Evolutionary conservation across 1,140 invertebrate genomes (phyloP).

Genomic region (Portunus trituberculatus): DNA sequence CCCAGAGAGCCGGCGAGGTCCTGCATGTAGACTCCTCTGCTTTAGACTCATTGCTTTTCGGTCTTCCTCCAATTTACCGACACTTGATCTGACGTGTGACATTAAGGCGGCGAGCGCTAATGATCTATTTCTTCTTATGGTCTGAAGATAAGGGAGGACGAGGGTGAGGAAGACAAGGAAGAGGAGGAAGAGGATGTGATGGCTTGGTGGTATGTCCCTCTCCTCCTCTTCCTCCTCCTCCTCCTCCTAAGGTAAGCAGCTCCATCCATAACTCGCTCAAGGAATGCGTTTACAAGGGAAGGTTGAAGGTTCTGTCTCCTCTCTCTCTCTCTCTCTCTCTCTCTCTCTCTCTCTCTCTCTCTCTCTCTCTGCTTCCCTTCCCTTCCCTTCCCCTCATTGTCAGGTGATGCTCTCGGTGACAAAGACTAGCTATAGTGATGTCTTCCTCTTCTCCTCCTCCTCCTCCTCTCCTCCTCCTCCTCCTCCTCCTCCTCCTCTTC

Average conservation of each 20-base stretch:
- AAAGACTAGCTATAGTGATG: too few relatives aligned
- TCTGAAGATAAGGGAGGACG: constrained; percentile 29
- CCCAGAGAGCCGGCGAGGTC: not conserved
- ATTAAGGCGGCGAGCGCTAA: constrained; percentile 30
- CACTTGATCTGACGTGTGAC: not conserved
- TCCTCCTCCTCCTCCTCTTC: not conserved
- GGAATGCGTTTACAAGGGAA: not conserved
- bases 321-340: constrained; percentile 49
- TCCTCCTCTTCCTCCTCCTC: too few relatives aligned
- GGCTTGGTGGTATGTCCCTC: not conserved
- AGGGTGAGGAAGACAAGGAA: not conserved
- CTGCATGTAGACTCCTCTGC: not conserved
- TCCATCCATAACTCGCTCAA: too few relatives aligned
- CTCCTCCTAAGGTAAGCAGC: too few relatives aligned
- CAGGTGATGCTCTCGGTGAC: not conserved
- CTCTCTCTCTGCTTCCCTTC: not conserved
- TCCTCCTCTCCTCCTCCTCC: not conserved
- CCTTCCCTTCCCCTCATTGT: not conserved
- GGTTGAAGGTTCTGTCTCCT: not conserved
- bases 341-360: constrained; percentile 42
- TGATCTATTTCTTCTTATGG: constrained; percentile 26
- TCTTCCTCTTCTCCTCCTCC: not conserved
- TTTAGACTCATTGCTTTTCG: not conserved
- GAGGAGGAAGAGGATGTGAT: not conserved
- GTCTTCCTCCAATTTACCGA: not conserved